Evolutionary conservation across 2,888 invertebrate species (phyloP), one percentile per base, ranked within the genome.

Genomic region (Ectobius pallidus): DNA sequence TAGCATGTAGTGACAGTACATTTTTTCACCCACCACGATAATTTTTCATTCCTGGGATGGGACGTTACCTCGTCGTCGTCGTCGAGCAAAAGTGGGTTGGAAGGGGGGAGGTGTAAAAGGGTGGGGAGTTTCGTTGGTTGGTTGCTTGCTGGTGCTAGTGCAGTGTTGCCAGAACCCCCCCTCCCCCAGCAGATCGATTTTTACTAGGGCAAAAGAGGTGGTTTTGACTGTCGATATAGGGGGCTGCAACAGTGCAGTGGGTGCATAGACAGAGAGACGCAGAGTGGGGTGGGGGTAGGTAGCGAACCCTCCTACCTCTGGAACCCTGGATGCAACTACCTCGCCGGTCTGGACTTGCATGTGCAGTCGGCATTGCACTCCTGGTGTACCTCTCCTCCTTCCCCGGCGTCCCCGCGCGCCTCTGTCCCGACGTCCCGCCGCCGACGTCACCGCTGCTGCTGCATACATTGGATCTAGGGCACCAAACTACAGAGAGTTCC

Each of bases 1-100:
- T 63, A 61, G 58, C 71, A 71, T 71, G 71, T 71, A 74, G 71
- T 74, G 74, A 74, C 74, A 74, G 69, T 42, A 70, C 58, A 63
- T 74, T 71, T 73, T 72, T 74, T 65, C 70, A 65, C 70, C 69
- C 69, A 65, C 70, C 70, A 74, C 74, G 72, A 72, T 74, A 69
- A 74, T 74, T 74, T 74, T 74, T 74, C 72, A 74, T 74, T 74
- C 72, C 70, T 70, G 70, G 72, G 70, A 71, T 71, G 71, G 71
- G 71, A 71, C 63, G 71, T 52, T 63, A 58, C 70, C 70, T 70
- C 44, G 18, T 61, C 32, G 58, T 58, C 58, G 30, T n/a, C 32
- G 58, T 30, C 27, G n/a, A 25, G 58, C 6, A 11, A 25, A 30
- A 25, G 58, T 16, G n/a, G n/a, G n/a, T n/a, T n/a, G n/a, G 11